Base-by-base conservation (phyloP, 1,140 invertebrate species). In the Zaprionus capensis region DNA sequence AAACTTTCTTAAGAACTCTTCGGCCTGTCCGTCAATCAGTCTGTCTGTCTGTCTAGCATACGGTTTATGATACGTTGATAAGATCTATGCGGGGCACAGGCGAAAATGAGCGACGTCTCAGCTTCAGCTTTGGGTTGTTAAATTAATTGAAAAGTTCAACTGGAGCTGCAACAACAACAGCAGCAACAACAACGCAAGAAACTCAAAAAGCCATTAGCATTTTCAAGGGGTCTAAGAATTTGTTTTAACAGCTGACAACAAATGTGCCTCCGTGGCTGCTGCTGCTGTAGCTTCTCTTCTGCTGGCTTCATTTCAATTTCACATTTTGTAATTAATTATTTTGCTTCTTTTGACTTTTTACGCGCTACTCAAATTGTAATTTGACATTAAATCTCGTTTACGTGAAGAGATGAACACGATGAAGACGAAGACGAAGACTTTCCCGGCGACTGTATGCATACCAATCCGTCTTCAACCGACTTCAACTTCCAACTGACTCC, bases 101-200 rank as follows among this genome's bases (percentile, higher is more conserved):
- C 79, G 63, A 78, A 81, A 78, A 74, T 78, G 61, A 73, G 63
- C 66, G 73, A 78, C 69, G 66, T 58, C 38, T 44, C 15, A n/a
- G 41, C n/a, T 46, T n/a, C 2, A n/a, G 53, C 6, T 53, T 59
- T 22, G 65, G 58, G 83, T 74, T 87, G 53, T 83, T 78, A 83
- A 88, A 88, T 88, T 88, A 88, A 88, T 90, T 88, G 85, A 84
- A 88, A 88, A 87, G 85, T 88, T 88, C 77, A 78, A 59, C 71
- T 64, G 64, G 58, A 63, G 73, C 76, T 69, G n/a, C 71, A 75
- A 31, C 67, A 85, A 51, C 56, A 67, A 28, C 31, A 65, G 36
- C 53, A 78, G 15, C 49, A 63, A 70, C 58, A 63, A 46, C 61
- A 59, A 36, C 20, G 28, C 5, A 1, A 46, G 41, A n/a, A 61